Evolutionary conservation across 1,140 invertebrate genomes (phyloP), one percentile per base, ranked within the genome.

Genomic region (Drosophila lacertosa): DNA sequence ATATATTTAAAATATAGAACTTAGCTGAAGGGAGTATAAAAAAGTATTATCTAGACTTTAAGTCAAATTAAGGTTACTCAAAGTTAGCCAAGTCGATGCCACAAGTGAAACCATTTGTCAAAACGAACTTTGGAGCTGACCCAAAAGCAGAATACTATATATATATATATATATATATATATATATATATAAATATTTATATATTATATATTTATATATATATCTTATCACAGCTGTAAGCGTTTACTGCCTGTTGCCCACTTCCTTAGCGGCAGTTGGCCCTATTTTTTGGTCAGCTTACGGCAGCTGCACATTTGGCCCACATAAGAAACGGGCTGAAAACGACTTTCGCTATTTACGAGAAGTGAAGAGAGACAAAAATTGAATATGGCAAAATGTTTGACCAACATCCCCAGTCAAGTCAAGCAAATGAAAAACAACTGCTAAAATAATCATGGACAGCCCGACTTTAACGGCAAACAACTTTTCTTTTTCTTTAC

Each of bases 271-370:
- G 16, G n/a, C n/a, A 54, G 50, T 35, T 53, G 39, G 33, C 18
- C 45, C 37, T 48, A 35, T 67, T 51, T 60, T 60, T 54, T 29
- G 15, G 13, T 22, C 20, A 40, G 15, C 22, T 42, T 42, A 6
- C 13, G 15, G 51, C 58, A 74, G 77, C 82, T 88, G 81, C 77
- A 88, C 77, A 84, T 71, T 70, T 86, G 81, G 77, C 77, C 80
- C 69, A 84, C 58, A 81, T 88, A 71, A 88, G 72, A 86, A 88
- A 86, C 81, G 64, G 74, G 81, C 82, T 81, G 62, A 44, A 81
- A 86, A 88, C 81, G 67, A 86, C 81, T 86, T 86, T 86, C 81
- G 82, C 81, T 86, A 81, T 69, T 84, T 66, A 47, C 48, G 20
- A 50, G 35, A 18, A 15, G 32, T 13, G 18, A 59, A 55, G 32